Evolutionary conservation across 2,797 vertebrate genomes (phyloP).

Genomic region (Pseudopleuronectes americanus): DNA sequence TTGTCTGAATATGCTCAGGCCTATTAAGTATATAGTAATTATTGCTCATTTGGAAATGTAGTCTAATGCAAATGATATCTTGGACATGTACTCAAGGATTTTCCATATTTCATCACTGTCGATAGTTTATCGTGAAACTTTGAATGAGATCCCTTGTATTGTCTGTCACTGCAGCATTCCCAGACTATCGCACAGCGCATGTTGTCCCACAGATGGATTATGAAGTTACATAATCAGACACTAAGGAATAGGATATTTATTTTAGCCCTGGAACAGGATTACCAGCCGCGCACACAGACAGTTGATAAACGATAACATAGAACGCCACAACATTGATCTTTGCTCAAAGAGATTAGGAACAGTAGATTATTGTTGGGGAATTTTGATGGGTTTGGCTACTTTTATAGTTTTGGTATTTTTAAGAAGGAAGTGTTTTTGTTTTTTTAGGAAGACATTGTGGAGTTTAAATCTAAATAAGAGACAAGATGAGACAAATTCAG

Average conservation of each 20-base stretch:
- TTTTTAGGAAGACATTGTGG: too few relatives aligned
- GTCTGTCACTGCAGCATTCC: conserved; percentile 19
- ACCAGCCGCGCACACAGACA: conserved; percentile 46
- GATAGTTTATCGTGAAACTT: neutral
- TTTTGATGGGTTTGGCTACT: neutral
- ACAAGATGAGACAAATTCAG: neutral
- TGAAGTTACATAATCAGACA: conserved; percentile 75
- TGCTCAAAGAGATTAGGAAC: conserved; percentile 3
- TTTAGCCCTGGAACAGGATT: conserved; percentile 71
- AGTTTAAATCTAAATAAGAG: too few relatives aligned
- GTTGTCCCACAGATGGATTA: conserved; percentile 74
- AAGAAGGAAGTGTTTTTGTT: too few relatives aligned
- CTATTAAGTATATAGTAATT: neutral
- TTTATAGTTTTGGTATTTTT: neutral
- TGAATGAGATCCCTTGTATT: conserved; percentile 18
- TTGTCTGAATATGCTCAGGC: neutral
- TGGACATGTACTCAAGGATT: neutral
- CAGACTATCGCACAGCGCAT: conserved; percentile 10
- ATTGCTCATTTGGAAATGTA: neutral
- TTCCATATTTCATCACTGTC: neutral
- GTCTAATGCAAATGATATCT: conserved; percentile 1
- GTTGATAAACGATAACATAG: conserved; percentile 35
- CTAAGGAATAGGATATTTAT: conserved; percentile 74
- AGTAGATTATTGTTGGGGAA: neutral
- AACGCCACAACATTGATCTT: neutral